Percentiles rank a stretch among this genome's conserved stretches.
Conservation (phyloP, 2,113 vertebrate species). For the Onychorhynchus coronatus region DNA sequence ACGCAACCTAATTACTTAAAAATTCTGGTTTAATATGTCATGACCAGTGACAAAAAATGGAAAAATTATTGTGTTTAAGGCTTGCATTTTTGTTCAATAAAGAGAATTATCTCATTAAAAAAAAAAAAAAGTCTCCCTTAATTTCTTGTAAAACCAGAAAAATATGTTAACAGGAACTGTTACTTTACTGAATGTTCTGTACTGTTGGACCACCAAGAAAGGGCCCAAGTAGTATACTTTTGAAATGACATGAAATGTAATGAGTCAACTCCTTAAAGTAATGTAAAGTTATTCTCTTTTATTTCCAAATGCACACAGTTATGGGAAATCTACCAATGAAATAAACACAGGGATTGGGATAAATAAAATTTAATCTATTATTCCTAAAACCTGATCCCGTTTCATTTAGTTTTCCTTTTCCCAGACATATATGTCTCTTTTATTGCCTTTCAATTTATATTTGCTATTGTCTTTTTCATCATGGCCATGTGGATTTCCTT, state of each 20-base stretch:
- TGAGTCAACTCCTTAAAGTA: background rate
- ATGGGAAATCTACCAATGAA: background rate
- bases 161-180: background rate
- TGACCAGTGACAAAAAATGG: background rate
- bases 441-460: background rate
- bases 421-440: background rate
- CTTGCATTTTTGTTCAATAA: background rate
- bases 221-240: background rate
- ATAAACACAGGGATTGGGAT: background rate
- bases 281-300: background rate
- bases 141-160: background rate
- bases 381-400: background rate
- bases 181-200: background rate
- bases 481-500: background rate
- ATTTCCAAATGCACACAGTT: background rate
- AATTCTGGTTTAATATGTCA: background rate
- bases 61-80: background rate
- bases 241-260: background rate
- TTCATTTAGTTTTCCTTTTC: background rate
- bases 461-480: background rate
- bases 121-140: background rate
- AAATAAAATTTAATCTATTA: background rate
- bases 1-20: background rate
- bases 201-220: background rate
- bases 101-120: background rate